phyloP scores from a whole-genome alignment of 1,140 invertebrate species.

The Dreissena rostriformis region DNA sequence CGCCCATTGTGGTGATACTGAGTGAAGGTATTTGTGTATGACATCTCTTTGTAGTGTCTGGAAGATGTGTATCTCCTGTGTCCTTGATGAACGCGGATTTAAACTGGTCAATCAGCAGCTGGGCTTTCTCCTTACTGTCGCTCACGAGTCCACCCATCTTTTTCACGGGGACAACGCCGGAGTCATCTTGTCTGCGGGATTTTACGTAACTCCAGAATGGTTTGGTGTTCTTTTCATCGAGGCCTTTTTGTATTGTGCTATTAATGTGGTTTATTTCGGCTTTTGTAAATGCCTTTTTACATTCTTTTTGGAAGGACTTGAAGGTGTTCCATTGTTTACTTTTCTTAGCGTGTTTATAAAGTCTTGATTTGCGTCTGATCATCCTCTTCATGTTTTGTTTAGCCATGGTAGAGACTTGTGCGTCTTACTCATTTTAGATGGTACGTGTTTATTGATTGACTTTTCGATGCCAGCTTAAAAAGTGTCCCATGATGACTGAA shows the following conservation, averaged over 20 bases:
- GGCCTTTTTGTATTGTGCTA: constrained; percentile 34
- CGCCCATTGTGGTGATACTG: constrained; percentile 21
- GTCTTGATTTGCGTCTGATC: constrained; percentile 20
- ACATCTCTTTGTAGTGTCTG: constrained; percentile 5
- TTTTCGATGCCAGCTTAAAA: constrained; percentile 11
- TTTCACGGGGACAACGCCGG: constrained; percentile 45
- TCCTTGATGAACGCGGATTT: constrained; percentile 48
- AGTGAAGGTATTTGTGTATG: background rate
- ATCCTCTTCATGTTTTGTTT: constrained; percentile 22
- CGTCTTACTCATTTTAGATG: constrained; percentile 40
- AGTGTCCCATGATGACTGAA: constrained; percentile 17
- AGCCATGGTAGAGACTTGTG: constrained; percentile 28
- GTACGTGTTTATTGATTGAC: constrained; percentile 6
- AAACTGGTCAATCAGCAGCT: constrained; percentile 30
- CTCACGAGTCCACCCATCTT: constrained; percentile 9
- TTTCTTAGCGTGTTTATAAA: constrained; percentile 40
- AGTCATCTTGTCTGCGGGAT: constrained; percentile 47
- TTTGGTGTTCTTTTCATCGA: constrained; percentile 27
- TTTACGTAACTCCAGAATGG: constrained; percentile 32
- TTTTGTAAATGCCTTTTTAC: no score
- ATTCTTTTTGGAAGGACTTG: no score
- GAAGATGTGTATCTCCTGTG: background rate
- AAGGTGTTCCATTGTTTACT: constrained; percentile 27
- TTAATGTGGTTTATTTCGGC: constrained; percentile 42
- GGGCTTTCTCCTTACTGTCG: constrained; percentile 48